phyloP scores from a whole-genome alignment of 30 jellyfish, hydroid and myxozoan species.

The Sanderia malayensis region DNA sequence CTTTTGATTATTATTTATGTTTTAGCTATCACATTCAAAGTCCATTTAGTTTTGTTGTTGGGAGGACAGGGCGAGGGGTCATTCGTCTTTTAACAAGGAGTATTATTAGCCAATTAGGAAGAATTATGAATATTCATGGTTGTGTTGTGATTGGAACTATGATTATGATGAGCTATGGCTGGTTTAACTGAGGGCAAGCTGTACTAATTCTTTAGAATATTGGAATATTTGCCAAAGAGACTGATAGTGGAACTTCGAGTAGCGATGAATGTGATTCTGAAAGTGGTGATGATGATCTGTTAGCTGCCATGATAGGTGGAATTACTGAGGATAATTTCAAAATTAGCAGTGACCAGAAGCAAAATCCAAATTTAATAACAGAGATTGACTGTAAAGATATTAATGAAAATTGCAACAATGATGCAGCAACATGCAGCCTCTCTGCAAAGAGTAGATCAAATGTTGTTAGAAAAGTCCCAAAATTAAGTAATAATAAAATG shows the following conservation, averaged over 20 bases:
- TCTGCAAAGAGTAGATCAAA: background rate
- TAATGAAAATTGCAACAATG: no score
- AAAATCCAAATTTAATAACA: constrained; percentile 7
- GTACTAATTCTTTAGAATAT: constrained; percentile 23
- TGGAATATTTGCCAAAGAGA: constrained; percentile 39
- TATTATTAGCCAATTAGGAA: no score
- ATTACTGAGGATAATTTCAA: constrained; percentile 26
- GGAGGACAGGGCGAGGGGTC: no score
- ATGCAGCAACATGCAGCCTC: background rate
- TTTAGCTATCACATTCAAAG: no score
- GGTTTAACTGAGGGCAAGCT: no score
- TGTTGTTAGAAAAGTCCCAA: background rate
- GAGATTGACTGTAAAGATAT: no score
- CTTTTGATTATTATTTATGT: background rate
- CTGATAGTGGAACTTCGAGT: constrained; percentile 38
- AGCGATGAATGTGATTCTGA: constrained; percentile 9
- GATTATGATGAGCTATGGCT: no score
- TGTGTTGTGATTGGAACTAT: no score
- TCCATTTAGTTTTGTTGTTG: no score
- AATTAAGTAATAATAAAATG: no score
- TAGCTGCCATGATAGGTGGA: constrained; percentile 45
- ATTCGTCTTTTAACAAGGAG: no score
- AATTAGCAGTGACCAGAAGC: background rate
- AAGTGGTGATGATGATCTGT: constrained; percentile 35
- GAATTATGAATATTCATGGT: no score